Percentiles rank a stretch among this genome's conserved stretches.
Evolutionary conservation across 2,888 invertebrate species (phyloP).

Genomic region (Spisula solida): DNA sequence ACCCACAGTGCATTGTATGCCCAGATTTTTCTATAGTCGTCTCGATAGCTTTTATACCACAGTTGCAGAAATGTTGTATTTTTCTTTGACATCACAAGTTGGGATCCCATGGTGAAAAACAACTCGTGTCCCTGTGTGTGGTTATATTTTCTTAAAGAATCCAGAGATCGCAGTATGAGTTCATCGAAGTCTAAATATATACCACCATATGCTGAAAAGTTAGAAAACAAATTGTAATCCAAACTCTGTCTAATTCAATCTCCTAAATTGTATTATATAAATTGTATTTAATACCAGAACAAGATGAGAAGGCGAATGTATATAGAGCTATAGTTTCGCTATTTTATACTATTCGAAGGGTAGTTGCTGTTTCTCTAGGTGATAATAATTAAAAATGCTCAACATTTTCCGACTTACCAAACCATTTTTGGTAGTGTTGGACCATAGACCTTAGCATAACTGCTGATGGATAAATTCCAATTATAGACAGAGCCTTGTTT

Average conservation of each 20-base stretch:
- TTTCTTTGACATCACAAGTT: conserved; percentile 63
- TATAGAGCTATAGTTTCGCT: neutral
- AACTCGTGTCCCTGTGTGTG: conserved; percentile 63
- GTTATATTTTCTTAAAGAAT: conserved; percentile 49
- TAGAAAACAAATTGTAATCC: neutral
- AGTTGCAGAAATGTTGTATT: conserved; percentile 61
- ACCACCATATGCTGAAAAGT: conserved; percentile 62
- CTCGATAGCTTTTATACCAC: conserved; percentile 61
- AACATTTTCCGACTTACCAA: too few species aligned
- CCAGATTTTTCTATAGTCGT: conserved; percentile 58
- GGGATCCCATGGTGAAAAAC: conserved; percentile 58
- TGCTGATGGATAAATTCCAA: too few species aligned
- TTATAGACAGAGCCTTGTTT: too few species aligned
- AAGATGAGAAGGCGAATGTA: neutral
- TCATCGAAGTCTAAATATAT: conserved; percentile 69
- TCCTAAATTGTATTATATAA: too few species aligned
- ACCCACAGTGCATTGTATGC: conserved; percentile 63
- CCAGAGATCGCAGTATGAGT: conserved; percentile 55
- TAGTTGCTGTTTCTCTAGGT: too few species aligned
- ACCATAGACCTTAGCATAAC: too few species aligned
- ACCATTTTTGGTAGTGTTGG: too few species aligned
- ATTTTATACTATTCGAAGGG: too few species aligned
- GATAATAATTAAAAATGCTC: too few species aligned
- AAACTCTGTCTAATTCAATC: too few species aligned
- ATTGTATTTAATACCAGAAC: neutral